phyloP scores from a whole-genome alignment of 2,113 vertebrate species.

The Tursiops truncatus region DNA sequence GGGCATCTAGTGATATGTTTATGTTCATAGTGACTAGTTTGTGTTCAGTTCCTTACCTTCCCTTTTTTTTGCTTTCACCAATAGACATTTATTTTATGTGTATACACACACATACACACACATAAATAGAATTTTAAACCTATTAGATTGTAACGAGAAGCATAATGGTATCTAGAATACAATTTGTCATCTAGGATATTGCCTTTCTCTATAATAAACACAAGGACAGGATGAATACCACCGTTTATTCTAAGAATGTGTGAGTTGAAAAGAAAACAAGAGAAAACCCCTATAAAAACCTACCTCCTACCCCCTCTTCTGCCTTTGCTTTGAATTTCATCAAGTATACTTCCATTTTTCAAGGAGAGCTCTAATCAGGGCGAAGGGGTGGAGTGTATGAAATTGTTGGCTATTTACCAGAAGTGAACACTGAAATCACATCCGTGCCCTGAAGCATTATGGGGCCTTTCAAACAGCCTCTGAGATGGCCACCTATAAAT shows the following conservation, averaged over 20 bases:
- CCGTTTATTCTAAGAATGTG: neutral
- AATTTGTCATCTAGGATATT: neutral
- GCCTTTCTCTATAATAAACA: neutral
- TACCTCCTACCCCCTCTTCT: neutral
- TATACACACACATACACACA: neutral
- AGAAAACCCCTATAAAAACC: neutral
- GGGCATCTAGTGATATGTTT: too few species aligned
- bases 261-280: neutral
- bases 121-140: neutral
- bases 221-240: neutral
- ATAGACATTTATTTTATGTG: neutral
- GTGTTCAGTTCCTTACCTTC: neutral
- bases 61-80: neutral
- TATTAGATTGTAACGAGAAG: neutral
- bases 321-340: slow-evolving; percentile 30
- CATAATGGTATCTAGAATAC: neutral
- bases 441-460: slow-evolving; percentile 83
- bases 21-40: neutral
- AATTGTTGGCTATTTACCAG: slow-evolving; percentile 77
- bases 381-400: slow-evolving; percentile 64
- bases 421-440: slow-evolving; percentile 76
- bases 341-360: slow-evolving; percentile 70
- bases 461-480: slow-evolving; percentile 88
- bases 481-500: slow-evolving; percentile 90
- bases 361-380: slow-evolving; percentile 78